These are phyloP conservation scores for Prietella phreatophila DNA, from an alignment of 2,113 vertebrate species.

Conservation along the genomic window DNA sequence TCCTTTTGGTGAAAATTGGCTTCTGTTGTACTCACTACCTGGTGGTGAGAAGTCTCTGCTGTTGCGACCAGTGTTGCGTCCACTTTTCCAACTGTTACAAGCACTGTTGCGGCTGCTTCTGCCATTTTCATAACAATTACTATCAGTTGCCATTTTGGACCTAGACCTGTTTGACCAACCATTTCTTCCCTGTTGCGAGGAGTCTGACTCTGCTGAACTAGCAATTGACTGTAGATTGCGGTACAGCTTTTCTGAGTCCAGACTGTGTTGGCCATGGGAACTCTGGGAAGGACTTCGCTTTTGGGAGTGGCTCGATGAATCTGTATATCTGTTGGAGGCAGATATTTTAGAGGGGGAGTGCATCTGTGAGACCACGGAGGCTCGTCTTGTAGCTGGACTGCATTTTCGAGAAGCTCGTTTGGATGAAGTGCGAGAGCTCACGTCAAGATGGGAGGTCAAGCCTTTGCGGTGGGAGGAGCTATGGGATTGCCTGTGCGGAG, in stretches of 20 bases:
- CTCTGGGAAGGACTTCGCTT: slow-evolving; percentile 66
- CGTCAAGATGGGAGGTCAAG: slow-evolving; percentile 50
- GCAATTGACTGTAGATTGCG: slow-evolving; percentile 72
- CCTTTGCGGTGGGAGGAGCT: slow-evolving; percentile 41
- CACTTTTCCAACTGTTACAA: slow-evolving; percentile 37
- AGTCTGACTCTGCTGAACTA: slow-evolving; percentile 55
- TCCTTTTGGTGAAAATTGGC: slow-evolving; percentile 52
- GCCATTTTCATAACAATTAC: slow-evolving; percentile 25
- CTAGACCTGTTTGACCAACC: slow-evolving; percentile 42
- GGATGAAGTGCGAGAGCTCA: slow-evolving; percentile 63
- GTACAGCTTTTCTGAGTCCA: slow-evolving; percentile 74
- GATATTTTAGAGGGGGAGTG: slow-evolving; percentile 50
- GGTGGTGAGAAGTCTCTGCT: slow-evolving; percentile 63
- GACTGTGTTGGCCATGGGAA: slow-evolving; percentile 64
- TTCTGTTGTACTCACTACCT: slow-evolving; percentile 53
- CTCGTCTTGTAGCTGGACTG: slow-evolving; percentile 67
- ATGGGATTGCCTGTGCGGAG: slow-evolving; percentile 60
- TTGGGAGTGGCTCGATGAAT: slow-evolving; percentile 42
- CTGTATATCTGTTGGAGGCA: slow-evolving; percentile 54
- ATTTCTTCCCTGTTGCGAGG: slow-evolving; percentile 48
- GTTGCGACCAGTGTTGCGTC: slow-evolving; percentile 56
- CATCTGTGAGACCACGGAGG: slow-evolving; percentile 57
- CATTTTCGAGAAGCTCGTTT: slow-evolving; percentile 66
- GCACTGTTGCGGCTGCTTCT: slow-evolving; percentile 14
- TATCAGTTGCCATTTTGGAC: slow-evolving; percentile 33